phyloP scores from a whole-genome alignment of 2,888 invertebrate genomes.

The Nemapogon koenigi region DNA sequence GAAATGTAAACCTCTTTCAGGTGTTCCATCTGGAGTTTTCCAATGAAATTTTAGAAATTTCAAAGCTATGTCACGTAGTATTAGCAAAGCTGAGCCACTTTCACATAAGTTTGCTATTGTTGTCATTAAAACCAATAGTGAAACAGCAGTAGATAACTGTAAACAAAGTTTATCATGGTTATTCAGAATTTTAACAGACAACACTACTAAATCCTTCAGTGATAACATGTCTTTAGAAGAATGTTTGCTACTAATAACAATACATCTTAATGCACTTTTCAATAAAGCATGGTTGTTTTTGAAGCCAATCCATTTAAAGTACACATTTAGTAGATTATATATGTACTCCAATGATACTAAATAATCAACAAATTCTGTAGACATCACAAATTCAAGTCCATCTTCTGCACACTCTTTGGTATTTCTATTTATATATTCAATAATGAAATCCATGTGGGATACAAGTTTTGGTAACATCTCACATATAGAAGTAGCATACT shows the following conservation, averaged over 20 bases:
- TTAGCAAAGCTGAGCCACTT: constrained; percentile 39
- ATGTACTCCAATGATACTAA: constrained; percentile 60
- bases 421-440: constrained; percentile 29
- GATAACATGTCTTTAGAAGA: constrained; percentile 32
- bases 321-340: constrained; percentile 60
- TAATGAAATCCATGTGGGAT: constrained; percentile 32
- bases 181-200: constrained; percentile 41
- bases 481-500: constrained; percentile 33
- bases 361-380: constrained; percentile 28
- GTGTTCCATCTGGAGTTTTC: constrained; percentile 68
- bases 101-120: constrained; percentile 49
- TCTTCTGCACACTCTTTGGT: constrained; percentile 23
- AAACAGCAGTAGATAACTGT: constrained; percentile 59
- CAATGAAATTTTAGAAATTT: constrained; percentile 70
- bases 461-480: constrained; percentile 37
- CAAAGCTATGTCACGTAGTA: constrained; percentile 43
- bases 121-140: constrained; percentile 58
- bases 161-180: constrained; percentile 57
- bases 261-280: constrained; percentile 39
- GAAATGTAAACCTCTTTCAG: constrained; percentile 69
- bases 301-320: constrained; percentile 71
- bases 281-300: constrained; percentile 42
- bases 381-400: constrained; percentile 26
- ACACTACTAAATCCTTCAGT: constrained; percentile 37
- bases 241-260: constrained; percentile 29